Conservation (phyloP, 1,140 invertebrate genomes). For the Agrilus planipennis region DNA sequence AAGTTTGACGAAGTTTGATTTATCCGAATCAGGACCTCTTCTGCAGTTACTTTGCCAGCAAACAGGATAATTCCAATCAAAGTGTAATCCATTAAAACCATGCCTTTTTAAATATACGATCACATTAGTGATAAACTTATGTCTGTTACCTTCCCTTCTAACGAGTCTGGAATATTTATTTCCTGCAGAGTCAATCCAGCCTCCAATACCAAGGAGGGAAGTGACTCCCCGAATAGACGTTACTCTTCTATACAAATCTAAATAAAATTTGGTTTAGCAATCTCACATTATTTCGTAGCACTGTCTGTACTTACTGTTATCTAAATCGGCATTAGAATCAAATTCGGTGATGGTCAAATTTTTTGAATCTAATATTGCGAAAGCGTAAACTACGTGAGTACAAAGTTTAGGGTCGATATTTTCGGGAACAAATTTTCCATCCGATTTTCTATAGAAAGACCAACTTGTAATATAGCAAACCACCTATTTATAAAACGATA, state of each 20-base stretch:
- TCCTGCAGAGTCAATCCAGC: slow-evolving; percentile 77
- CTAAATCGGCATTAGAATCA: slow-evolving; percentile 75
- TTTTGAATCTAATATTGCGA: slow-evolving; percentile 71
- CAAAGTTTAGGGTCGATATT: slow-evolving; percentile 68
- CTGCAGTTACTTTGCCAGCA: slow-evolving; percentile 86
- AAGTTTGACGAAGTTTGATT: slow-evolving; percentile 62
- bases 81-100: slow-evolving; percentile 68
- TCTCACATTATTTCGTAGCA: slow-evolving; percentile 64
- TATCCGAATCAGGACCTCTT: slow-evolving; percentile 63
- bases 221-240: slow-evolving; percentile 50
- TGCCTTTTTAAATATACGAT: slow-evolving; percentile 57
- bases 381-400: slow-evolving; percentile 82
- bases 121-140: slow-evolving; percentile 54
- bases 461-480: slow-evolving; percentile 84
- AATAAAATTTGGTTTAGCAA: slow-evolving; percentile 5
- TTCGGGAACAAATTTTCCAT: slow-evolving; percentile 77
- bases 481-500: slow-evolving; percentile 36
- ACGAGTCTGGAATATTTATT: slow-evolving; percentile 74
- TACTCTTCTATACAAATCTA: slow-evolving; percentile 57
- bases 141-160: slow-evolving; percentile 45
- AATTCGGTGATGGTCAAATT: slow-evolving; percentile 61
- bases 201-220: slow-evolving; percentile 71
- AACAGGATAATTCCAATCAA: slow-evolving; percentile 87
- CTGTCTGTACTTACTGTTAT: slow-evolving; percentile 63
- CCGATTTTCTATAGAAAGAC: slow-evolving; percentile 71